Base-by-base conservation (phyloP, 1,140 invertebrate genomes). In the Forficula auricularia region DNA sequence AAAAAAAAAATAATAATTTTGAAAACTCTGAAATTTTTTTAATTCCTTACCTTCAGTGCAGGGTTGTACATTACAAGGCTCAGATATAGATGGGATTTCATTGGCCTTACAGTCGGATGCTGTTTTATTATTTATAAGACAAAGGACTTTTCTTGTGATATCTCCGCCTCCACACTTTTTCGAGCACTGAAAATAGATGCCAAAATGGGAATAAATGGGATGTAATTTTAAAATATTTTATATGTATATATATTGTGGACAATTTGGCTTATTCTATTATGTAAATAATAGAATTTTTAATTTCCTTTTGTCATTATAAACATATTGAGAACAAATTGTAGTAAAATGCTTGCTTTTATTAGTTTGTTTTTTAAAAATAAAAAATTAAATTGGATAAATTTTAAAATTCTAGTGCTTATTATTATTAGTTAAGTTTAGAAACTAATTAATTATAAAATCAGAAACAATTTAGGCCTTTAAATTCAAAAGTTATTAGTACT, bases 161-260 rank as follows among this genome's bases (percentile, higher is more conserved):
- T 70, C 68, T 8, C 88, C 88, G 8, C 83, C 82, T 2, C 81
- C 86, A 53, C 89, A 94, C 20, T 69, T 57, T 53, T 82, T 82
- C 1, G 77, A 74, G 49, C 86, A 90, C 70, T 85, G 51, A 43
- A 57, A 45, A 55, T 12, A 36, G 3, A 40, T 35, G 27, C 8
- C 36, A n/a, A 15, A 8, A 37, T 37, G 36, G 16, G 14, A 46
- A 50, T 49, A 44, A 45, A n/a, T n/a, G n/a, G n/a, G n/a, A n/a
- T n/a, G n/a, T n/a, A n/a, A n/a, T n/a, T n/a, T n/a, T n/a, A n/a
- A n/a, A n/a, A n/a, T n/a, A n/a, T n/a, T n/a, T n/a, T n/a, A n/a
- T n/a, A n/a, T n/a, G n/a, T n/a, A n/a, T n/a, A n/a, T n/a, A n/a
- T n/a, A n/a, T n/a, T n/a, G n/a, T n/a, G n/a, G n/a, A n/a, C n/a